Conservation (phyloP, 2,888 invertebrate species). For the Drosophila infuscata region DNA sequence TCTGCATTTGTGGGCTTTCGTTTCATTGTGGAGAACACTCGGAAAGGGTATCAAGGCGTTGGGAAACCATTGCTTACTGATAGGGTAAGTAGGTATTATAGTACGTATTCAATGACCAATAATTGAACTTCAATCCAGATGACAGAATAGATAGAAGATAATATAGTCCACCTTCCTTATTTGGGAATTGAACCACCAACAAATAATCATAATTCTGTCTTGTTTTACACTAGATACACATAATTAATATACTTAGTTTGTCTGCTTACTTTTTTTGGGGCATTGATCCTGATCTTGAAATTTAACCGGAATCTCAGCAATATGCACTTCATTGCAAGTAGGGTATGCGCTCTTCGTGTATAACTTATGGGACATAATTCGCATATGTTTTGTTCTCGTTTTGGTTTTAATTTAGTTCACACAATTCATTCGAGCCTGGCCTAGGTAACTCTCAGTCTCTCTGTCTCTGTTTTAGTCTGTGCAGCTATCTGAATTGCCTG, state of each 20-base stretch:
- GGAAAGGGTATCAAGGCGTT: conserved; percentile 10
- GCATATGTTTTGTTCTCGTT: conserved; percentile 63
- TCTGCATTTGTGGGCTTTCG: conserved; percentile 72
- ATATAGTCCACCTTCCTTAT: background rate
- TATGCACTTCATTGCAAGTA: background rate
- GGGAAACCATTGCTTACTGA: background rate
- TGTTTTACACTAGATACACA: too few relatives aligned
- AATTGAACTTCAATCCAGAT: background rate
- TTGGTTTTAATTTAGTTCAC: conserved; percentile 73
- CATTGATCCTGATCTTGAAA: background rate
- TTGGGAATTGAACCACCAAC: background rate
- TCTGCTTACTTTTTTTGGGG: too few relatives aligned
- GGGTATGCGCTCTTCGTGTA: conserved; percentile 31
- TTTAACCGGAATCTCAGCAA: background rate
- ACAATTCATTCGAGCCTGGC: conserved; percentile 75
- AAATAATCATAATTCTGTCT: background rate
- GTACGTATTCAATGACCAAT: background rate
- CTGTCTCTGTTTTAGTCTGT: conserved; percentile 34
- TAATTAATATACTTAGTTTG: background rate
- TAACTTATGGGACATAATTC: conserved; percentile 10
- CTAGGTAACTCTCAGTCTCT: conserved; percentile 59
- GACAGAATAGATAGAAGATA: background rate
- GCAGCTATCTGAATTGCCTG: conserved; percentile 48
- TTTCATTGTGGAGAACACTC: conserved; percentile 14
- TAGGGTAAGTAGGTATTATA: too few relatives aligned